Conservation (phyloP, 1,140 invertebrate species). For the Drosophila melanica region DNA sequence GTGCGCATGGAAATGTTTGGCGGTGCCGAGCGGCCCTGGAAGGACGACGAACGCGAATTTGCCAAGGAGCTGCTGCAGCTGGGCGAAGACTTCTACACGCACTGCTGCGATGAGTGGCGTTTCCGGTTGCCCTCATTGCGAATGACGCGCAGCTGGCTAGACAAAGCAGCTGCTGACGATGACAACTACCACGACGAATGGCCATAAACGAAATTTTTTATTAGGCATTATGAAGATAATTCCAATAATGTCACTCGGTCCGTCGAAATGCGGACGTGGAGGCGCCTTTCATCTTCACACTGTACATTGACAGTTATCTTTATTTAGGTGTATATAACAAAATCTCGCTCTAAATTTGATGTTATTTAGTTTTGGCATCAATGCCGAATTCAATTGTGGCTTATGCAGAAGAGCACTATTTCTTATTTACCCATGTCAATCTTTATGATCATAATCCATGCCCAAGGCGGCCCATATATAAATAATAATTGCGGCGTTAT, state of each 20-base stretch:
- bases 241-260: not conserved
- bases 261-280: not conserved
- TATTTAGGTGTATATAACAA: slow-evolving; percentile 24
- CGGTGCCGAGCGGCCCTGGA: slow-evolving; percentile 64
- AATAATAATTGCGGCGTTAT: slow-evolving; percentile 21
- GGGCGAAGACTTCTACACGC: slow-evolving; percentile 65
- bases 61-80: slow-evolving; percentile 65
- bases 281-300: not conserved
- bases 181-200: slow-evolving; percentile 23
- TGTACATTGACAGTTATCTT: slow-evolving; percentile 6
- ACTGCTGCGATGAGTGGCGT: slow-evolving; percentile 76
- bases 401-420: slow-evolving; percentile 6
- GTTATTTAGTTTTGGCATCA: slow-evolving; percentile 26
- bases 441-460: slow-evolving; percentile 36
- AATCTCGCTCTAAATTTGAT: slow-evolving; percentile 3
- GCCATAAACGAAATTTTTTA: slow-evolving; percentile 16
- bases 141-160: slow-evolving; percentile 54
- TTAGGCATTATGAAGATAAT: not conserved
- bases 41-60: slow-evolving; percentile 68
- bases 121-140: slow-evolving; percentile 67
- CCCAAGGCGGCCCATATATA: slow-evolving; percentile 4
- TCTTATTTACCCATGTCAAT: slow-evolving; percentile 29
- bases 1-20: slow-evolving; percentile 82
- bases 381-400: slow-evolving; percentile 45
- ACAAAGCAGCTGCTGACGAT: not conserved